Percentiles rank a stretch among this genome's conserved stretches.
Evolutionary conservation across 2,797 vertebrate species (phyloP).

Genomic region (Sebastes ruberrimus): DNA sequence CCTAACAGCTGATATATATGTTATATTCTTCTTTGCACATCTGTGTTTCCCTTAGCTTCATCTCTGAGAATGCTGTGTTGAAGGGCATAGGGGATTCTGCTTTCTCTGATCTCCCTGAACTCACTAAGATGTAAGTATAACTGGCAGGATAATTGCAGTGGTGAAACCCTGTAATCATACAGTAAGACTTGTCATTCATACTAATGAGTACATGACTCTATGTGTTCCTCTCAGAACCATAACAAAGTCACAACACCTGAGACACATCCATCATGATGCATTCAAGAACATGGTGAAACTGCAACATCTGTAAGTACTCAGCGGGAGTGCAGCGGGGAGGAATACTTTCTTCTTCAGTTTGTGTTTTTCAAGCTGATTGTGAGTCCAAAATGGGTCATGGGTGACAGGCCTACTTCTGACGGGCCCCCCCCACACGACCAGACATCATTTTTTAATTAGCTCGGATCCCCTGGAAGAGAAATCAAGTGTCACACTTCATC

Average conservation of each 20-base stretch:
- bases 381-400: conserved; percentile 59
- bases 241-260: conserved; percentile 90
- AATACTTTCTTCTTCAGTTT: background rate
- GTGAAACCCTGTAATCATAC: background rate
- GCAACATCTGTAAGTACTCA: conserved; percentile 88
- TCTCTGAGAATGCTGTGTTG: conserved; percentile 74
- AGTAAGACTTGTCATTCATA: background rate
- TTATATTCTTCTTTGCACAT: background rate
- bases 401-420: conserved; percentile 54
- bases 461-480: conserved; percentile 33
- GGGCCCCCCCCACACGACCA: conserved; percentile 10
- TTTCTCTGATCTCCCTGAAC: conserved; percentile 77
- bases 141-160: background rate
- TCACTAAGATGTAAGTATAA: conserved; percentile 75
- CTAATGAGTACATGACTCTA: background rate
- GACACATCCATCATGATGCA: conserved; percentile 85
- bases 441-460: conserved; percentile 60
- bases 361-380: conserved; percentile 34
- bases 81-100: conserved; percentile 68
- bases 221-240: conserved; percentile 86
- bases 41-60: conserved; percentile 53
- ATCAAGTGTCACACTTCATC: conserved; percentile 36
- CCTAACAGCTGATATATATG: background rate
- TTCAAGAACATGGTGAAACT: conserved; percentile 90
- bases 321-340: background rate